Base-by-base conservation (phyloP, 2,797 vertebrate genomes). In the Karalla daura region DNA sequence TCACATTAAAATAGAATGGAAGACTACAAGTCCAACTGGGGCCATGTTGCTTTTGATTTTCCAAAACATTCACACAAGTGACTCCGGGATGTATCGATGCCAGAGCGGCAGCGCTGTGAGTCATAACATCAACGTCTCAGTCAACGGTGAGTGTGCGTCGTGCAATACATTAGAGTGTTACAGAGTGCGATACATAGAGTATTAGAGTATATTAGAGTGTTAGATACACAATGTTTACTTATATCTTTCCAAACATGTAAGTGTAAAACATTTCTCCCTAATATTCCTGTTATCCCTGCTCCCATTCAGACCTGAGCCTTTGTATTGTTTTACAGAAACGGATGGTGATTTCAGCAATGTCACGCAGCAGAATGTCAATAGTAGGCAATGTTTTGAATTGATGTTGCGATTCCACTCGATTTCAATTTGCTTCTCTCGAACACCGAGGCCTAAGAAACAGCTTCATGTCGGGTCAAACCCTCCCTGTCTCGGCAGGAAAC, bases 61-160 rank as follows among this genome's bases (percentile, higher is more conserved):
- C 15, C 4, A 32, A 9, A 60, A 24, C 0, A 2, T 82, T 3
- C 28, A 12, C 9, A 21, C 0, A 11, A 72, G 0, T 0, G 68
- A 90, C 36, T 28, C 56, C 0, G 85, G 85, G 10, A 0, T 0
- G 0, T 87, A 87, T 69, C 30, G 2, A 0, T 88, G 87, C 63
- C 0, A 0, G 9, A 0, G 0, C 49, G 41, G 7, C 35, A 0
- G 0, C 0, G 0, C 0, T 5, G 0, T 36, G 14, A 14, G 83
- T 27, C 74, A 83, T 3, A 1, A 0, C 0, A 83, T 89, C 56
- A 41, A 41, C 0, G 41, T 88, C 8, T n/a, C 2, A 5, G 28
- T 87, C 23, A 0, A 5, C 4, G 75, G 87, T 88, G 39, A 79
- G 81, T 78, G 5, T 39, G 3, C n/a, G n/a, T n/a, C n/a, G n/a